Evolutionary conservation across 2,797 vertebrate genomes (phyloP), one percentile per base, ranked within the genome.

Genomic region (Pipistrellus pipistrellus): DNA sequence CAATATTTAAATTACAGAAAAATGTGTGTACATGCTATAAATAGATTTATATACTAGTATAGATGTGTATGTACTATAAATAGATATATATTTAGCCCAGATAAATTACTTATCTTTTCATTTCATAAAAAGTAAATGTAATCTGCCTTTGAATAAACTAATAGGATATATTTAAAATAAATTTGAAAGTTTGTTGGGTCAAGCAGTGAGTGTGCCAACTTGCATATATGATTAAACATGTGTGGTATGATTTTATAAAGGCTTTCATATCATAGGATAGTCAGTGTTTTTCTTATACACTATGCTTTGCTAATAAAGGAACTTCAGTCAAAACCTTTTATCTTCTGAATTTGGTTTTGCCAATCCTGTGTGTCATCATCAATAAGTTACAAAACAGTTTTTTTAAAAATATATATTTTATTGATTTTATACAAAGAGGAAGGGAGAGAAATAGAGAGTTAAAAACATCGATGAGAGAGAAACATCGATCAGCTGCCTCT

Each of bases 1-100:
- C 57, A 94, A 93, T 57, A 92, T 3, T 53, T 76, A 27, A 8
- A 75, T 92, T 85, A 84, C 51, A 86, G 82, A 41, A 88, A 88
- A 88, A 80, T 21, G 12, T 94, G 13, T 57, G 3, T 66, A 6
- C 35, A 2, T 87, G 7, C 46, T 93, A 46, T 48, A 90, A 91
- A 87, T 73, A 90, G 46, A 75, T 46, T 77, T 85, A 77, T 81
- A 59, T 62, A 57, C 53, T 89, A 57, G 32, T 62, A 35, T 44
- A 30, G 46, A 7, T n/a, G 10, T 75, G 4, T 48, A 48, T 14
- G 2, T 66, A 27, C 48, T 77, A 59, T 51, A 69, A 88, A 5
- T 83, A 57, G 44, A 76, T 76, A 23, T 35, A 48, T 66, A 14
- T 51, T 85, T 81, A 88, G 51, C 90, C 30, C 38, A 71, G 27